phyloP scores from a whole-genome alignment of 2,113 vertebrate species.

The Prionailurus bengalensis region DNA sequence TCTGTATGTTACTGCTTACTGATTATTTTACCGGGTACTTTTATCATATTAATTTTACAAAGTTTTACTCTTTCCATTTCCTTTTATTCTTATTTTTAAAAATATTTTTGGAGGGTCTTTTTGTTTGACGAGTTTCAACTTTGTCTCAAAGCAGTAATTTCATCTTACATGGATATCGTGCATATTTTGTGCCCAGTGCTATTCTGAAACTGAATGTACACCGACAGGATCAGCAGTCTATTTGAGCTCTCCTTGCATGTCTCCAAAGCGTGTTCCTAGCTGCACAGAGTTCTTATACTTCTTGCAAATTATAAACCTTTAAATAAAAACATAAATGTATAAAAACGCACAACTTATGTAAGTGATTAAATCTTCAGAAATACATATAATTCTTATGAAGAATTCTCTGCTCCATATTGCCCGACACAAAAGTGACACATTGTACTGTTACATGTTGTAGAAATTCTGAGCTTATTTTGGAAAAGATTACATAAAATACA shows the following conservation, averaged over 20 bases:
- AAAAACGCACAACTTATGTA: conserved; percentile 61
- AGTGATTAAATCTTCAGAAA: conserved; percentile 70
- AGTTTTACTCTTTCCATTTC: conserved; percentile 59
- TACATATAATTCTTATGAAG: background rate
- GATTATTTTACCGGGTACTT: conserved; percentile 24
- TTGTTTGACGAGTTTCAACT: conserved; percentile 53
- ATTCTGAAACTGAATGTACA: background rate
- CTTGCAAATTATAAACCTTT: conserved; percentile 65
- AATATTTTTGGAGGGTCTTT: conserved; percentile 5
- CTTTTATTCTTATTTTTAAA: conserved; percentile 29
- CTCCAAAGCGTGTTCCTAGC: conserved; percentile 53
- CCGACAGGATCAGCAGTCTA: conserved; percentile 46
- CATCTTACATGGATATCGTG: background rate
- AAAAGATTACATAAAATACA: conserved; percentile 49
- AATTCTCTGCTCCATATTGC: background rate
- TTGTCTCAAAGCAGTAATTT: conserved; percentile 69
- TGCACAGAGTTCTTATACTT: conserved; percentile 49
- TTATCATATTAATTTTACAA: conserved; percentile 35
- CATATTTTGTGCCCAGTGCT: background rate
- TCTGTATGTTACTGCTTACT: background rate
- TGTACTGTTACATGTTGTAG: conserved; percentile 43
- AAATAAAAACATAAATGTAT: conserved; percentile 62
- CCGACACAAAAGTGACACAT: conserved; percentile 21
- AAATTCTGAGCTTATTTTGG: conserved; percentile 49
- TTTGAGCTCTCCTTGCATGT: conserved; percentile 48